Evolutionary conservation across 2,797 vertebrate species (phyloP), one percentile per base, ranked within the genome.

Genomic region (Chelidonichthys spinosus): DNA sequence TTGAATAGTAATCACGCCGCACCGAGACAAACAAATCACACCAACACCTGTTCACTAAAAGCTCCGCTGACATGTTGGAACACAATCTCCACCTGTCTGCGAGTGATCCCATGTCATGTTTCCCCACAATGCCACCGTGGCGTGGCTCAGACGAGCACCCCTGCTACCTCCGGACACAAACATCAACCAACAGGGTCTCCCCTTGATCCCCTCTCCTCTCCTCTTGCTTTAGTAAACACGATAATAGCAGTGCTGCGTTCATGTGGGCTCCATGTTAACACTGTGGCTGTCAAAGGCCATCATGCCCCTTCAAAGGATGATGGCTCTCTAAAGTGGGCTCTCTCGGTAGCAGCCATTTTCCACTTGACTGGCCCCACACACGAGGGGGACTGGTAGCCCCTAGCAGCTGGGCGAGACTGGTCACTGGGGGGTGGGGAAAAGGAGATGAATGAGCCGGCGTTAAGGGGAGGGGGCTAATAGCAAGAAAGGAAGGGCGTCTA

Each of bases 301-400:
- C 93, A 92, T 85, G 87, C 85, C 91, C 89, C 91, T 90, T 94
- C 93, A 94, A 94, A 94, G 87, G 87, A 89, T 94, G 94, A 94
- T 90, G 92, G 87, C 92, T 93, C 93, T 94, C 92, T 94, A 93
- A 94, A 95, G 92, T 94, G 92, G 90, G 89, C 90, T 93, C 91
- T 91, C 92, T 92, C 85, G 58, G 91, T 87, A 89, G 92, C 90
- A 89, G 88, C 93, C 92, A 95, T 94, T 95, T 95, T 94, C 93
- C 94, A 94, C 93, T 95, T 93, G 89, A 94, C 93, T 94, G 93
- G 92, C 79, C 91, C 87, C 91, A 90, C 89, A 92, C 91, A 94
- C 83, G 82, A 92, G 92, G 90, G 90, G 86, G 86, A 90, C 89
- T 76, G 86, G 92, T 89, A 86, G 85, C 86, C 88, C 85, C 86